phyloP scores from a whole-genome alignment of 2,888 invertebrate genomes.

The Ypsolopha sequella region DNA sequence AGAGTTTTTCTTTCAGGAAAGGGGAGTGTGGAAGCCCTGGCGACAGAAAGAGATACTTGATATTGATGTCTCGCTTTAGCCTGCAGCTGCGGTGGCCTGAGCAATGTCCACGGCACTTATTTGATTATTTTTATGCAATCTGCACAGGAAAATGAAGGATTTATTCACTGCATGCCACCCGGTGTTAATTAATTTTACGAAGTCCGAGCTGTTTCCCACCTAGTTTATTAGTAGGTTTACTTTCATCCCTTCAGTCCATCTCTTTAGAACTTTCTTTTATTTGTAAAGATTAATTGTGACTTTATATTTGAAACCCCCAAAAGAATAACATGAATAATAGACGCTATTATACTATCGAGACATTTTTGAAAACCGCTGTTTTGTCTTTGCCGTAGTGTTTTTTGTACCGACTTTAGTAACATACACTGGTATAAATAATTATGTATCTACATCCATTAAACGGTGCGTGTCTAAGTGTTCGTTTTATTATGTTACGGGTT shows the following conservation, averaged over 20 bases:
- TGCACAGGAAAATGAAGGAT: conserved; percentile 59
- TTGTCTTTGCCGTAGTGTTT: no score
- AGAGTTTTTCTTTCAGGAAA: conserved; percentile 71
- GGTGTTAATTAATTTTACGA: conserved; percentile 57
- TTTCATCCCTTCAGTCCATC: no score
- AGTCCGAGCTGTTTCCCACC: conserved; percentile 25
- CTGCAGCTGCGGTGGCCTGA: conserved; percentile 46
- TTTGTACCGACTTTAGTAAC: no score
- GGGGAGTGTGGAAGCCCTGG: conserved; percentile 47
- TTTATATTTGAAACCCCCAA: no score
- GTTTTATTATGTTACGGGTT: conserved; percentile 4
- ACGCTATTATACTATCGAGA: no score
- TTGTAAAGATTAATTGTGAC: no score
- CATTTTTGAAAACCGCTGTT: no score
- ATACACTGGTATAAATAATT: no score
- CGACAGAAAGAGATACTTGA: conserved; percentile 30
- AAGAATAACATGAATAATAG: no score
- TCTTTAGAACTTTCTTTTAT: no score
- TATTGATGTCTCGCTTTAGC: conserved; percentile 24
- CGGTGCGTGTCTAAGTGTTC: conserved; percentile 2
- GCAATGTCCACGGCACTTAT: conserved; percentile 65
- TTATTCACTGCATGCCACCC: conserved; percentile 47
- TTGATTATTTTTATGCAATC: conserved; percentile 70
- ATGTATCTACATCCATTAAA: not conserved
- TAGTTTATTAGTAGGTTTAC: conserved; percentile 17